phyloP scores from a whole-genome alignment of 1,140 invertebrate genomes.

The Rhizoglyphus robini region DNA sequence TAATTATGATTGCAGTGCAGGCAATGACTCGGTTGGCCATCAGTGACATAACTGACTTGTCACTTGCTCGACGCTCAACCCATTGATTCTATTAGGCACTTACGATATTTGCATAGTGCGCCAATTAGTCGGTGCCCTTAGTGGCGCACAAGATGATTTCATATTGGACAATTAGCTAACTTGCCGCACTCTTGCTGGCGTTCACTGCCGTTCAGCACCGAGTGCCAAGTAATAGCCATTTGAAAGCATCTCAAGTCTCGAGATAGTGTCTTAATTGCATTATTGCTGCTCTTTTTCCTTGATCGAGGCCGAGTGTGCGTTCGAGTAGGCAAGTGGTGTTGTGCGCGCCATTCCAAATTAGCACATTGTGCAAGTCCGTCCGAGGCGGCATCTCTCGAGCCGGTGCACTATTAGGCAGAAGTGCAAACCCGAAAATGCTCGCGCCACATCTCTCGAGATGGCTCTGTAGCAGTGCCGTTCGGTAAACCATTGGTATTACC shows the following conservation, averaged over 20 bases:
- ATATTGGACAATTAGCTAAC: neutral
- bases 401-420: too few species aligned
- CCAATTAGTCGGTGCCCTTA: neutral
- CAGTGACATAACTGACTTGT: neutral
- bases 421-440: too few species aligned
- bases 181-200: neutral
- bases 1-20: slow-evolving; percentile 1
- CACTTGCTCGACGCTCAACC: neutral
- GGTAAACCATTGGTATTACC: too few species aligned
- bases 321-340: too few species aligned
- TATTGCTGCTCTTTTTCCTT: neutral
- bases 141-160: neutral
- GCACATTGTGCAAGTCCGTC: too few species aligned
- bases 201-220: neutral
- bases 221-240: neutral
- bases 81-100: neutral
- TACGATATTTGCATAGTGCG: neutral
- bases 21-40: neutral
- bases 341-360: too few species aligned
- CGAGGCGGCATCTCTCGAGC: too few species aligned
- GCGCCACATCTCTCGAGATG: too few species aligned
- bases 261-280: slow-evolving; percentile 7
- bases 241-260: neutral
- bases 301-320: too few species aligned
- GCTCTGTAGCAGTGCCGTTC: neutral